These are phyloP conservation scores for Charina bottae DNA, from an alignment of 2,113 vertebrate species.

Conservation along the genomic window DNA sequence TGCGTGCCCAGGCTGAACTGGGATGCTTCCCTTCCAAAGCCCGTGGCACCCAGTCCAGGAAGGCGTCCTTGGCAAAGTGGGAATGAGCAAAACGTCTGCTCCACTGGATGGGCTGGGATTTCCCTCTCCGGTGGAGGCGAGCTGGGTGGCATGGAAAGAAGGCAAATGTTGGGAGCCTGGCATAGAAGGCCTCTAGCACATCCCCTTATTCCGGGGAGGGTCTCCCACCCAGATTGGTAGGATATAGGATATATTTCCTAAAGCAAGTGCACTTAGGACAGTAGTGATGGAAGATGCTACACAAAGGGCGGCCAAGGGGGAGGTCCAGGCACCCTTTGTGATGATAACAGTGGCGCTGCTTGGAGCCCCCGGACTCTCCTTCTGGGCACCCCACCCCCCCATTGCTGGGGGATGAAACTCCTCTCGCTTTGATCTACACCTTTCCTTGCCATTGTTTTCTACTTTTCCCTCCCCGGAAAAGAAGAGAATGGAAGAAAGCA, in stretches of 20 bases:
- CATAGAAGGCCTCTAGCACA: background rate
- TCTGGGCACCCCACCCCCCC: constrained; percentile 38
- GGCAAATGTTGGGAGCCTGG: background rate
- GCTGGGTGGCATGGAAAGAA: background rate
- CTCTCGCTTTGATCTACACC: constrained; percentile 68
- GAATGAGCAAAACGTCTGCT: background rate
- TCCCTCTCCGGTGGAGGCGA: background rate
- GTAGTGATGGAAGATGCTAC: background rate
- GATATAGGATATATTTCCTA: too few relatives aligned
- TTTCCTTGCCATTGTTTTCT: constrained; percentile 55
- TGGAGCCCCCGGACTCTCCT: constrained; percentile 12
- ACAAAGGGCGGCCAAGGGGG: background rate
- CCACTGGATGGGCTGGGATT: background rate
- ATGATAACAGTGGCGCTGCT: background rate
- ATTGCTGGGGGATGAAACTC: constrained; percentile 5
- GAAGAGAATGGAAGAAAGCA: constrained; percentile 38
- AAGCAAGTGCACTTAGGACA: background rate
- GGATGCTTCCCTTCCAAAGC: background rate
- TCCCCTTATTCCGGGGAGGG: background rate
- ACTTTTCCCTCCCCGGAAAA: constrained; percentile 38
- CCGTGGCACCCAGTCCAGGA: background rate
- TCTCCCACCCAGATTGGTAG: background rate
- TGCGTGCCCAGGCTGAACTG: background rate
- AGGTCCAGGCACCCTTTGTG: background rate
- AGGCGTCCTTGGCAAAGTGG: background rate